Base-by-base conservation (phyloP, 1,140 invertebrate genomes). In the Danaus plexippus region DNA sequence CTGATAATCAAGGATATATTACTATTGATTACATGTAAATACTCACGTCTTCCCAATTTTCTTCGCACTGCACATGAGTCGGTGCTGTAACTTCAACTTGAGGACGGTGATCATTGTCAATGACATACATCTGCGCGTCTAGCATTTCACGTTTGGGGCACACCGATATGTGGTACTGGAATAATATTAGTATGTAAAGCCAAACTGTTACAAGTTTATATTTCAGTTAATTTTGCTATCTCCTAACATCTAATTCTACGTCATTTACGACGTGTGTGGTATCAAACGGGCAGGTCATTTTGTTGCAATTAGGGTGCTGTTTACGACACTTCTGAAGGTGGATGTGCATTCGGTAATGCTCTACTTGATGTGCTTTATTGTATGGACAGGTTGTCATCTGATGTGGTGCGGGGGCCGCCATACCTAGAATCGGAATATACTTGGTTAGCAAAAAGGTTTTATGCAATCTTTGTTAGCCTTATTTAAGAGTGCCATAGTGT, bases 241-340 rank as follows among this genome's bases (percentile, higher is more conserved):
- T 15, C 79, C 84, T 80, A 45, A 88, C 86, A 63, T 81, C 71
- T 0, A 85, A 32, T 18, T 83, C 78, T 0, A 71, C 67, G 45
- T 77, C 73, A 52, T 75, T 73, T 0, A 87, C 53, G 6, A 78
- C 44, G 54, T 87, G 84, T 0, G 79, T 85, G 0, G 71, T 40
- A 52, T 88, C 80, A 51, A 85, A 81, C 0, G 83, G 83, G 12
- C 86, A 88, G 0, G 40, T 67, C 0, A 63, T 53, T 41, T 74
- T 84, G 0, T 73, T 64, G 8, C 58, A 62, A n/a, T 71, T 64
- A 0, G 43, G 59, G 11, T 85, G 63, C 43, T 84, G 77, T 32
- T 82, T 80, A 1, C 75, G 48, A 49, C 86, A 87, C 48, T 85
- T 88, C 41, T 75, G 71, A 0, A 88, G 48, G 41, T 88, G 85